Conservation (phyloP, 2,113 vertebrate genomes). For the Cichladusa arquata region DNA sequence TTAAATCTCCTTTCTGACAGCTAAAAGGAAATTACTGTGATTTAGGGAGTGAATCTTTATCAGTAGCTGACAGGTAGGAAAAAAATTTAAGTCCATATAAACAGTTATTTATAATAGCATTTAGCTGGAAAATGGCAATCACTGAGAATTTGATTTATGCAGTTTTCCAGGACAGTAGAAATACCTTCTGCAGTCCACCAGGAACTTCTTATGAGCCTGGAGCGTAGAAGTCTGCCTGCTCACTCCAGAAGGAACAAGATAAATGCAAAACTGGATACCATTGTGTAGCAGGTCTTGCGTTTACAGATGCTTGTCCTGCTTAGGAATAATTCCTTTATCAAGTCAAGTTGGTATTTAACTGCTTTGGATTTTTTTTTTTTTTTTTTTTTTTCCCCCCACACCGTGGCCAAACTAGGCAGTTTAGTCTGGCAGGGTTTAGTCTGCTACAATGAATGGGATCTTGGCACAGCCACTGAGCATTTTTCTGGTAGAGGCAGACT, state of each 20-base stretch:
- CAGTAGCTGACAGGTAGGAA: constrained; percentile 63
- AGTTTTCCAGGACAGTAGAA: constrained; percentile 42
- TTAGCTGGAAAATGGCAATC: constrained; percentile 66
- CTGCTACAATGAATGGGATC: not conserved
- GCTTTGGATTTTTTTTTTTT: not conserved
- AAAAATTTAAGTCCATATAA: constrained; percentile 65
- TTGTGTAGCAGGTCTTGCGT: not conserved
- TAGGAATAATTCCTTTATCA: not conserved
- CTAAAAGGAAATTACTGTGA: constrained; percentile 69
- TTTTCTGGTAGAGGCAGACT: not conserved
- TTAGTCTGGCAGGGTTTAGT: not conserved
- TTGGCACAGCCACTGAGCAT: not conserved
- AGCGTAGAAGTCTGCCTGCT: constrained; percentile 30
- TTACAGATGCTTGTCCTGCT: not conserved
- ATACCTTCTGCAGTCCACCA: constrained; percentile 44
- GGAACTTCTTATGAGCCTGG: constrained; percentile 26
- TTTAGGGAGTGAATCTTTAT: constrained; percentile 76
- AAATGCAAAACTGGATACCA: not conserved
- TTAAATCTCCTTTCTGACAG: constrained; percentile 72
- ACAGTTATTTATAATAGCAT: constrained; percentile 74
- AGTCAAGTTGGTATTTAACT: not conserved
- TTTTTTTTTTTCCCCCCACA: too few relatives aligned
- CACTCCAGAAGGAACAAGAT: not conserved
- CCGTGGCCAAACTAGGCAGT: not conserved
- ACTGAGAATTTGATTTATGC: constrained; percentile 62